Percentiles rank a stretch among this genome's conserved stretches.
These are phyloP conservation scores for Drosophila simulans DNA, from an alignment of 1,140 invertebrate genomes.

Conservation along the genomic window DNA sequence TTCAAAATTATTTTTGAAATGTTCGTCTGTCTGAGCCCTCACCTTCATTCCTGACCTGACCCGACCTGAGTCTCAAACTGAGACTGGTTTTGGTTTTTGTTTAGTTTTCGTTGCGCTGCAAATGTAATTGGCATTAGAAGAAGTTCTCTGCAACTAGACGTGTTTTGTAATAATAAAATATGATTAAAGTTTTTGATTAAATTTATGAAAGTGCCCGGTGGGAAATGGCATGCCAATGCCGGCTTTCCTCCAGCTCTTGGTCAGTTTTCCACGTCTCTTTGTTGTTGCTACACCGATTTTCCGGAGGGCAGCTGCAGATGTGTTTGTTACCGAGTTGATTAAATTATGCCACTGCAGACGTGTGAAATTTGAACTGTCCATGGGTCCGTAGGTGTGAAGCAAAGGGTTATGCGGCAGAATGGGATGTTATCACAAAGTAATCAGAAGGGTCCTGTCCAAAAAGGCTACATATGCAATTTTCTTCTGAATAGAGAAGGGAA, in stretches of 20 bases:
- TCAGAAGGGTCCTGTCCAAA: slow-evolving; percentile 39
- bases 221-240: slow-evolving; percentile 25
- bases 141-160: slow-evolving; percentile 64
- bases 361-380: slow-evolving; percentile 59
- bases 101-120: slow-evolving; percentile 77
- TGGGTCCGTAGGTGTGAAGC: slow-evolving; percentile 16
- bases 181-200: slow-evolving; percentile 84
- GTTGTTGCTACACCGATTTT: not conserved
- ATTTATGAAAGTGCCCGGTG: slow-evolving; percentile 76
- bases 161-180: slow-evolving; percentile 84
- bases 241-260: slow-evolving; percentile 35
- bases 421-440: slow-evolving; percentile 48
- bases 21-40: slow-evolving; percentile 57
- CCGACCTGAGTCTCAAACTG: slow-evolving; percentile 1
- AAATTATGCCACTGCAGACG: slow-evolving; percentile 76
- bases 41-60: slow-evolving; percentile 14
- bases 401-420: slow-evolving; percentile 3
- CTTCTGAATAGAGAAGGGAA: not conserved
- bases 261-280: not conserved
- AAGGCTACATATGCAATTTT: slow-evolving; percentile 4
- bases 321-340: slow-evolving; percentile 76
- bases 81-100: slow-evolving; percentile 57
- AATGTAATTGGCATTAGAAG: slow-evolving; percentile 82
- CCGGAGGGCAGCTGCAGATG: slow-evolving; percentile 51
- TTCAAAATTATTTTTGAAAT: slow-evolving; percentile 83